phyloP scores from a whole-genome alignment of 2,113 vertebrate genomes.

The Rhinopithecus roxellana region DNA sequence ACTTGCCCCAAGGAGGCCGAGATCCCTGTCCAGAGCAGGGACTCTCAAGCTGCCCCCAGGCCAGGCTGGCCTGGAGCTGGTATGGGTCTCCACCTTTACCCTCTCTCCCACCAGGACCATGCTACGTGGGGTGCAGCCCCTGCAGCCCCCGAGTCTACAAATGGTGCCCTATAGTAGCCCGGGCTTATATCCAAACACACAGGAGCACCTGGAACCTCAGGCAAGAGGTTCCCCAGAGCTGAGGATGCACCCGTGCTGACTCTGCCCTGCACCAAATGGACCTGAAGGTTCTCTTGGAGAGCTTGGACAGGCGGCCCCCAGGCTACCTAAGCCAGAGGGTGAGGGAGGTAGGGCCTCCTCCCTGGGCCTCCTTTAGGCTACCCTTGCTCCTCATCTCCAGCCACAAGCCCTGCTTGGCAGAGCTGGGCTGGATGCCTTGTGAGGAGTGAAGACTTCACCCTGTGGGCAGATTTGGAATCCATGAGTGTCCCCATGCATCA shows the following conservation, averaged over 20 bases:
- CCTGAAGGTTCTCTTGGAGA: background rate
- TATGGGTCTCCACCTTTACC: background rate
- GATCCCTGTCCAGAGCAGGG: background rate
- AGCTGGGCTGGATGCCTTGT: background rate
- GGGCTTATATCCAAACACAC: background rate
- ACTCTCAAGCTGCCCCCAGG: background rate
- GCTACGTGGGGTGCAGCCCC: background rate
- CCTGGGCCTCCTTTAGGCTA: background rate
- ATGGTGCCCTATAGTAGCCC: no score
- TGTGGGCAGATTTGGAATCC: background rate
- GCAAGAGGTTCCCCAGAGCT: background rate
- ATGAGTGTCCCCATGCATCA: background rate
- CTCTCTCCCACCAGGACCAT: no score
- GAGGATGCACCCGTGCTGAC: background rate
- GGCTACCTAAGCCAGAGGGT: background rate
- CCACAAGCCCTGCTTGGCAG: background rate
- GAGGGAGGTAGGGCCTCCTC: background rate
- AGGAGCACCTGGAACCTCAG: background rate
- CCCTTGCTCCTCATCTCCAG: background rate
- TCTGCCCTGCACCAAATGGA: background rate
- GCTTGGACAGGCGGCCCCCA: background rate
- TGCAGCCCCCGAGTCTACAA: background rate
- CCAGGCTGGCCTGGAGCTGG: no score
- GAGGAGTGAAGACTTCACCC: background rate
- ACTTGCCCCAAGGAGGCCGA: background rate